Conservation (phyloP, 2,797 vertebrate species). For the Intellagama lesueurii region DNA sequence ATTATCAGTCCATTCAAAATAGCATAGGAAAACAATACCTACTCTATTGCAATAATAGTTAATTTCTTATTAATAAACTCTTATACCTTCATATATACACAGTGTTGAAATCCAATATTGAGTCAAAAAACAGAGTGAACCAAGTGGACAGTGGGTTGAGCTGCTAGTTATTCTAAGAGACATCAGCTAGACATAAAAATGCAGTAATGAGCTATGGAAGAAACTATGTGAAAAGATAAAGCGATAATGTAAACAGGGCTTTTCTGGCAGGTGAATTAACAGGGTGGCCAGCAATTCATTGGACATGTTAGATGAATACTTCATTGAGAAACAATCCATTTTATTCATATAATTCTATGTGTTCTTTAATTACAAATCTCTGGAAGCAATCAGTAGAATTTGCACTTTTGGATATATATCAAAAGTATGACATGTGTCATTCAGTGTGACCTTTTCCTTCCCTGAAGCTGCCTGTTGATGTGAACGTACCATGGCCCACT, state of each 20-base stretch:
- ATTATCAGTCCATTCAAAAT: too few species aligned
- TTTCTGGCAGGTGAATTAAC: neutral
- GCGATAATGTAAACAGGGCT: neutral
- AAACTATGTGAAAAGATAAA: too few species aligned
- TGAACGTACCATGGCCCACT: slow-evolving; percentile 15
- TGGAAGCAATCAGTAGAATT: neutral
- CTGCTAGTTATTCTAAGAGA: too few species aligned
- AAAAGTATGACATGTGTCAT: neutral
- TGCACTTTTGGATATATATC: neutral
- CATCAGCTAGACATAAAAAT: too few species aligned
- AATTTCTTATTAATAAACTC: too few species aligned
- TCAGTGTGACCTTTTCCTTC: neutral
- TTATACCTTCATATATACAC: too few species aligned
- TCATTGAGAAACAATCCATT: neutral
- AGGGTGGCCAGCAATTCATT: neutral
- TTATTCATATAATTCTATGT: neutral
- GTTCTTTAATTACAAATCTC: neutral
- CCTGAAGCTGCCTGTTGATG: neutral
- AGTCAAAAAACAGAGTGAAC: too few species aligned
- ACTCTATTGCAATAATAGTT: too few species aligned
- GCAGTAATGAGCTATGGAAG: too few species aligned
- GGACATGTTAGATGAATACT: neutral
- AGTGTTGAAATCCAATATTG: too few species aligned
- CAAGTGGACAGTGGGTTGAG: too few species aligned
- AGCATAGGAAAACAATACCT: too few species aligned